Percentiles rank a stretch among this genome's conserved stretches.
phyloP scores from a whole-genome alignment of 2,888 invertebrate species.

The Campoplex nolae region DNA sequence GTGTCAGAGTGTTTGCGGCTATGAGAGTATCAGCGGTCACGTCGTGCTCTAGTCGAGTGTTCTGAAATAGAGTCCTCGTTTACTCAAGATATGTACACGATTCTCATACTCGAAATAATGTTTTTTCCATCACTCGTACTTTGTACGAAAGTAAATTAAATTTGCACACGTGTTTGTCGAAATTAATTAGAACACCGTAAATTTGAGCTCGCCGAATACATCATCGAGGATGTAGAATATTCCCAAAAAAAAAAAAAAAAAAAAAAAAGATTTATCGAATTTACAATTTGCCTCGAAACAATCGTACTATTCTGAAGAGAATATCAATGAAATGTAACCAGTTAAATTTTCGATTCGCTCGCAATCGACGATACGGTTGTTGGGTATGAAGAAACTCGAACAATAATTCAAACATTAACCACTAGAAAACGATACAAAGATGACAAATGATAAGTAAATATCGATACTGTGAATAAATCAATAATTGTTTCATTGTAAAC shows the following conservation, averaged over 20 bases:
- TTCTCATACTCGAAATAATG: not conserved
- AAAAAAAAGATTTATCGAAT: not conserved
- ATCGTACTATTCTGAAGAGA: not conserved
- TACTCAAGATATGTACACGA: not conserved
- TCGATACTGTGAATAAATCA: not conserved
- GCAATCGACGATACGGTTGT: not conserved
- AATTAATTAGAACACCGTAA: not conserved
- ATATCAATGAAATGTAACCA: not conserved
- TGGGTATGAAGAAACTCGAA: not conserved
- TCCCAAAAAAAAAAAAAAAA: not conserved
- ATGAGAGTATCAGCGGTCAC: slow-evolving; percentile 89
- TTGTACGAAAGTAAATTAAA: not conserved
- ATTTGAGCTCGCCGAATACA: not conserved
- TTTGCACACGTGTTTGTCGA: not conserved
- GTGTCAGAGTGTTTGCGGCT: slow-evolving; percentile 88
- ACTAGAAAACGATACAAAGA: not conserved
- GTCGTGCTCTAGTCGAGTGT: slow-evolving; percentile 88
- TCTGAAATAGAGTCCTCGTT: slow-evolving; percentile 84
- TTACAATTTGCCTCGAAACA: not conserved
- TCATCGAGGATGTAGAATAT: not conserved
- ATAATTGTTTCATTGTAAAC: slow-evolving; percentile 13
- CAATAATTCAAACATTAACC: not conserved
- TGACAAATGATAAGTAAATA: slow-evolving; percentile 13
- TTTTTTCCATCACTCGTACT: not conserved
- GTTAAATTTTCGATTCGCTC: not conserved